phyloP scores from a whole-genome alignment of 2,888 invertebrate genomes.

The Atherix ibis region DNA sequence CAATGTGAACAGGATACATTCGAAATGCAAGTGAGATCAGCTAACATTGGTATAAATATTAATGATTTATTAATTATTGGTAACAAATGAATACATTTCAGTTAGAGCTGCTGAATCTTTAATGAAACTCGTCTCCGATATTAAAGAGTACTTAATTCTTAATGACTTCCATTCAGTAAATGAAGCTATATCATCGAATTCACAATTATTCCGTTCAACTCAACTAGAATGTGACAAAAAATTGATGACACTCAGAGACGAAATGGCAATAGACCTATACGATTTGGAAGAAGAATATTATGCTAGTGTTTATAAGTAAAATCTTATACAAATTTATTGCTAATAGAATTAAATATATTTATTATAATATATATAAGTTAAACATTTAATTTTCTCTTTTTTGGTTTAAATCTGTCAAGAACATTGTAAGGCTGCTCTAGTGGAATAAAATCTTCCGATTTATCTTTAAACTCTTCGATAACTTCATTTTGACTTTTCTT shows the following conservation, averaged over 20 bases:
- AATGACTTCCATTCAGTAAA: conserved; percentile 98
- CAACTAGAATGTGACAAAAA: conserved; percentile 89
- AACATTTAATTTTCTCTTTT: conserved; percentile 21
- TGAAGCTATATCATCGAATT: conserved; percentile 89
- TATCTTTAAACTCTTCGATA: conserved; percentile 18
- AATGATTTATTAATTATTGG: no score
- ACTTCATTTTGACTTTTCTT: conserved; percentile 30
- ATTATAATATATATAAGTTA: no score
- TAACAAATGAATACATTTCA: conserved; percentile 26
- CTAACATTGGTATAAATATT: conserved; percentile 70
- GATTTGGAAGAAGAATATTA: conserved; percentile 34
- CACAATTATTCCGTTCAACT: conserved; percentile 73
- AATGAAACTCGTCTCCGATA: conserved; percentile 92
- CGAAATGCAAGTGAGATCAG: conserved; percentile 92
- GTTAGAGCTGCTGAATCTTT: conserved; percentile 92
- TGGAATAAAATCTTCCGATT: conserved; percentile 13
- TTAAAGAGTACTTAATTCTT: conserved; percentile 92
- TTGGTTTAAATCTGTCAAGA: conserved; percentile 54
- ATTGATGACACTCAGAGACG: conserved; percentile 78
- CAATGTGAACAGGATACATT: conserved; percentile 92
- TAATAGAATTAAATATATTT: no score
- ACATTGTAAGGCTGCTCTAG: conserved; percentile 35
- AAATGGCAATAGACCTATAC: conserved; percentile 74
- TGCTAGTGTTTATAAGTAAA: conserved; percentile 31
- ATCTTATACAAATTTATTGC: neutral